Base-by-base conservation (phyloP, 2,113 vertebrate species). In the Emydura subglobosa region DNA sequence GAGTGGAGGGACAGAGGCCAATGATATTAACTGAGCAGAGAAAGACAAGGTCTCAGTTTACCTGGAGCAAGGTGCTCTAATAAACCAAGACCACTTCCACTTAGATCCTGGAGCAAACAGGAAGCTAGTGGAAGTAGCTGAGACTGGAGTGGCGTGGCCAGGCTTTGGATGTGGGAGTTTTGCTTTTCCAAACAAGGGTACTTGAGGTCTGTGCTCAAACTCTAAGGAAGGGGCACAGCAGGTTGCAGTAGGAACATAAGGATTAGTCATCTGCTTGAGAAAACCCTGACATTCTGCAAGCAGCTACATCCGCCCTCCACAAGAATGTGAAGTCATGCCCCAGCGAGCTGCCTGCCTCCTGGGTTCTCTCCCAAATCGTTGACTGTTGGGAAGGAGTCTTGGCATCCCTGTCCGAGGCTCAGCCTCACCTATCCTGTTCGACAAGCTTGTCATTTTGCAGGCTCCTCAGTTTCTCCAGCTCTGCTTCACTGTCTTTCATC, bases 401-500 rank as follows among this genome's bases (percentile, higher is more conserved):
- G 11, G 61, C 21, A 50, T 24, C 49, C 31, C 42, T 39, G 47
- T 78, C 59, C n/a, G 19, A n/a, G 85, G 90, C 88, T 83, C 10
- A 21, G 24, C 31, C 99, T 98, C 96, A 99, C 99, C 99, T 99
- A 76, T 99, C 97, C n/a, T 97, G 97, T 93, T 94, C 96, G 82
- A 83, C 94, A 5, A 94, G 97, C 83, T 98, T 98, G 85, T 99
- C 98, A n/a, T 98, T 96, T 51, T 97, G 98, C 89, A 98, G 90
- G 84, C 92, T 97, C 5, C 94, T 96, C 80, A 99, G 97, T 57
- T 98, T 96, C 21, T 96, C 89, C 74, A 99, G 98, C 95, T 99
- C 98, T 0, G 92, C 91, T 86, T 99, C 99, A 8, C 98, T 98
- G 61, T 94, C 98, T 92, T 96, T 98, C 91, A 99, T 98, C 51